phyloP scores from a whole-genome alignment of 1,140 invertebrate genomes.

The Scaptodrosophila lebanonensis region DNA sequence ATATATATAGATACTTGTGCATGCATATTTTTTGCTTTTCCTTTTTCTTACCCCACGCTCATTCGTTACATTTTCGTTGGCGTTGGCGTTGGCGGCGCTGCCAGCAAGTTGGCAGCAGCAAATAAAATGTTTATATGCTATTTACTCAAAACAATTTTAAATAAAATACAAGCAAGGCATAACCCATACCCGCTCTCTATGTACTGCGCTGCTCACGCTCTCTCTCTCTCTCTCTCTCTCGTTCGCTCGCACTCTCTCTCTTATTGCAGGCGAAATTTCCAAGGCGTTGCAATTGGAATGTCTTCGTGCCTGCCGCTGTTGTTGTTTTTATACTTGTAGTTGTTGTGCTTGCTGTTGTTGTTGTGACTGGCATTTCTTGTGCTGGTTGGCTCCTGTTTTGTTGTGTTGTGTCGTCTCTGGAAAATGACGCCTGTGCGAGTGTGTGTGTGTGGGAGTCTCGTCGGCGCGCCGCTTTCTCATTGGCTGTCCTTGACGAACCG shows the following conservation, averaged over 20 bases:
- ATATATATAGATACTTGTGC: not conserved
- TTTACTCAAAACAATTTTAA: slow-evolving; percentile 75
- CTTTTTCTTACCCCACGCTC: slow-evolving; percentile 15
- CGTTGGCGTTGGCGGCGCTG: not conserved
- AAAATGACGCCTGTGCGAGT: slow-evolving; percentile 54
- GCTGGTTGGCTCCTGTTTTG: slow-evolving; percentile 73
- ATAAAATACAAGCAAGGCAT: slow-evolving; percentile 70
- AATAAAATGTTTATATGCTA: slow-evolving; percentile 76
- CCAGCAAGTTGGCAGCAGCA: slow-evolving; percentile 61
- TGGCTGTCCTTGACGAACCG: slow-evolving; percentile 53
- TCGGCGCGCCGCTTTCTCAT: slow-evolving; percentile 43
- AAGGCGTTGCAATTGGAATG: slow-evolving; percentile 69
- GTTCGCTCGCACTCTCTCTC: slow-evolving; percentile 5
- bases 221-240: slow-evolving; percentile 19
- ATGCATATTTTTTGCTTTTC: not conserved
- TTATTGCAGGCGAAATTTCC: slow-evolving; percentile 48
- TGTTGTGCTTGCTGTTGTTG: slow-evolving; percentile 53
- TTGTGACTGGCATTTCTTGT: slow-evolving; percentile 51
- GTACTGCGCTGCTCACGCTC: not conserved
- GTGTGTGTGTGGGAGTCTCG: slow-evolving; percentile 22
- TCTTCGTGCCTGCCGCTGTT: slow-evolving; percentile 48
- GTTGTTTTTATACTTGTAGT: slow-evolving; percentile 12
- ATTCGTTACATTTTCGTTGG: slow-evolving; percentile 47
- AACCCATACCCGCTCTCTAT: too few species aligned
- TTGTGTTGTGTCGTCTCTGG: slow-evolving; percentile 74